Conservation (phyloP, 1,140 invertebrate species). For the Ptiloglossa arizonensis region DNA sequence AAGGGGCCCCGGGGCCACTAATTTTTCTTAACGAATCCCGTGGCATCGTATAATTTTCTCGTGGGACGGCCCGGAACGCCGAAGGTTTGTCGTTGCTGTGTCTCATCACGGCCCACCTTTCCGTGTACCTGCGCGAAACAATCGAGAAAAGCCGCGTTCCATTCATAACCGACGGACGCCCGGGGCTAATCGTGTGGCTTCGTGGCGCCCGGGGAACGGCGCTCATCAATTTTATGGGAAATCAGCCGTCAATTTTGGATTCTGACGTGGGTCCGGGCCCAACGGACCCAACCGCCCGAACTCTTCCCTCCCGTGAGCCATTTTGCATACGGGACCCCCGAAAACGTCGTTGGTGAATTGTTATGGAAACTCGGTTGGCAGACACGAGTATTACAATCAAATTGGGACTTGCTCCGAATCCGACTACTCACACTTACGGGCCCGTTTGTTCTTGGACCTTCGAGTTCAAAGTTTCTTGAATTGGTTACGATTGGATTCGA, state of each 20-base stretch:
- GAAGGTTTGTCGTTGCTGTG: constrained; percentile 15
- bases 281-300: constrained; percentile 24
- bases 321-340: constrained; percentile 1
- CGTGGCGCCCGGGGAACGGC: constrained; percentile 71
- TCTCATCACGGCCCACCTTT: constrained; percentile 10
- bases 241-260: constrained; percentile 79
- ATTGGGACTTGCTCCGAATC: too few species aligned
- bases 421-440: too few species aligned
- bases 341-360: too few species aligned
- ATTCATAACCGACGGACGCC: constrained; percentile 76
- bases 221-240: constrained; percentile 81
- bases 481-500: too few species aligned
- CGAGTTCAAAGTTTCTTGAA: too few species aligned
- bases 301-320: neutral
- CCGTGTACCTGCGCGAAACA: constrained; percentile 60
- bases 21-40: constrained; percentile 49
- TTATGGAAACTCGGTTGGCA: too few species aligned
- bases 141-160: constrained; percentile 66
- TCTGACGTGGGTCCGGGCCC: constrained; percentile 72
- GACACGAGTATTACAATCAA: too few species aligned
- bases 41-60: constrained; percentile 41
- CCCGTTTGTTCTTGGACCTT: too few species aligned
- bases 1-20: constrained; percentile 21
- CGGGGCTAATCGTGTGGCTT: constrained; percentile 67
- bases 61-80: constrained; percentile 1